phyloP scores from a whole-genome alignment of 2,888 invertebrate genomes.

The Drosophila limbata region DNA sequence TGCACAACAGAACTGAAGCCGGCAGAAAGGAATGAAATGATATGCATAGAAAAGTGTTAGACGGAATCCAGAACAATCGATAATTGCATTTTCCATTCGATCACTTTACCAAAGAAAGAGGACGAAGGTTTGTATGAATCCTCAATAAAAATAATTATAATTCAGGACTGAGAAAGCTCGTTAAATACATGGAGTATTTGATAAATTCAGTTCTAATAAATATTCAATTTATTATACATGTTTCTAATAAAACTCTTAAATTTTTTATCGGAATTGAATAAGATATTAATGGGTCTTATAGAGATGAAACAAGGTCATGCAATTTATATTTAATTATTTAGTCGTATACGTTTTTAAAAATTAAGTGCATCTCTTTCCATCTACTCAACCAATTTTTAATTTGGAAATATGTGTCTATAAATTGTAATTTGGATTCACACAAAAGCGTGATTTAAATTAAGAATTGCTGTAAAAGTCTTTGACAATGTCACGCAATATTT shows the following conservation, averaged over 20 bases:
- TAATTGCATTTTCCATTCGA: constrained; percentile 3
- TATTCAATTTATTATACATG: no score
- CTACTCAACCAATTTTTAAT: not conserved
- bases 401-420: not conserved
- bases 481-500: constrained; percentile 9
- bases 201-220: no score
- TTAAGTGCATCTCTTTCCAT: not conserved
- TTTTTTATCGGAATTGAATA: no score
- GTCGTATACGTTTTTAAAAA: no score
- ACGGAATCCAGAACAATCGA: constrained; percentile 23
- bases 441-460: not conserved
- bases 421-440: not conserved
- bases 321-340: no score
- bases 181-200: no score
- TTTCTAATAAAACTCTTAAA: no score
- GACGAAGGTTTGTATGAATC: no score
- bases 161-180: no score
- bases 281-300: no score
- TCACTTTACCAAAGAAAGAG: not conserved
- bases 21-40: not conserved
- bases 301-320: no score
- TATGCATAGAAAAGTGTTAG: constrained; percentile 29
- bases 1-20: constrained; percentile 15
- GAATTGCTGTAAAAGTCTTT: constrained; percentile 3
- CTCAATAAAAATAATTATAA: no score